Conservation (phyloP, 2,797 vertebrate species). For the Diplodus puntazzo region DNA sequence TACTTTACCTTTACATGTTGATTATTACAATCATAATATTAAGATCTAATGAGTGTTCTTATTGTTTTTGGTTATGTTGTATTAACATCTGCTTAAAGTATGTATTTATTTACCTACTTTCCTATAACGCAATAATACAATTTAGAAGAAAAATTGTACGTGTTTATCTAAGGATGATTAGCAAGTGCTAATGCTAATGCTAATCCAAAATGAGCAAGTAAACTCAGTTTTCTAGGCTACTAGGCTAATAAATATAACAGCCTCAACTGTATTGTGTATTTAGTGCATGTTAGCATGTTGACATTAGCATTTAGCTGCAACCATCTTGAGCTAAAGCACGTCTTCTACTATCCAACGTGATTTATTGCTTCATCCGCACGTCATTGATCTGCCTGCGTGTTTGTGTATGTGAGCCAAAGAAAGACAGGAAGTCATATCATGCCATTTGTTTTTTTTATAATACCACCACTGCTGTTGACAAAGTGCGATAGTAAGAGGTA, state of each 20-base stretch:
- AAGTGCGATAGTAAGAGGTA: not conserved
- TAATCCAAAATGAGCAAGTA: not conserved
- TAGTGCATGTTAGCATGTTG: not conserved
- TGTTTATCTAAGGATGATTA: not conserved
- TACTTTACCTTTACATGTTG: too few relatives aligned
- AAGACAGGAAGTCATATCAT: constrained; percentile 12
- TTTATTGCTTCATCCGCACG: constrained; percentile 19
- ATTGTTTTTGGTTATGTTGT: too few relatives aligned
- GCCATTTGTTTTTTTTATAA: not conserved
- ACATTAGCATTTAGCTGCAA: not conserved
- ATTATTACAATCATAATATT: too few relatives aligned
- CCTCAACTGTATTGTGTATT: not conserved
- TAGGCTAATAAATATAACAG: too few relatives aligned
- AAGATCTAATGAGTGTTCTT: too few relatives aligned
- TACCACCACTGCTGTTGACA: constrained; percentile 25
- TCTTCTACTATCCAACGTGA: not conserved
- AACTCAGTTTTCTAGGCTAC: not conserved
- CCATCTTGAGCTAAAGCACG: not conserved
- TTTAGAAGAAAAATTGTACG: not conserved
- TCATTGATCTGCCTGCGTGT: constrained; percentile 11
- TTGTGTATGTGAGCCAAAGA: constrained; percentile 14
- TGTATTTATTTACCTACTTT: not conserved
- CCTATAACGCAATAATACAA: not conserved
- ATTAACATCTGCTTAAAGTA: too few relatives aligned
- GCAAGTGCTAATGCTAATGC: not conserved